Evolutionary conservation across 2,797 vertebrate species (phyloP), one percentile per base, ranked within the genome.

Genomic region (Characodon lateralis): DNA sequence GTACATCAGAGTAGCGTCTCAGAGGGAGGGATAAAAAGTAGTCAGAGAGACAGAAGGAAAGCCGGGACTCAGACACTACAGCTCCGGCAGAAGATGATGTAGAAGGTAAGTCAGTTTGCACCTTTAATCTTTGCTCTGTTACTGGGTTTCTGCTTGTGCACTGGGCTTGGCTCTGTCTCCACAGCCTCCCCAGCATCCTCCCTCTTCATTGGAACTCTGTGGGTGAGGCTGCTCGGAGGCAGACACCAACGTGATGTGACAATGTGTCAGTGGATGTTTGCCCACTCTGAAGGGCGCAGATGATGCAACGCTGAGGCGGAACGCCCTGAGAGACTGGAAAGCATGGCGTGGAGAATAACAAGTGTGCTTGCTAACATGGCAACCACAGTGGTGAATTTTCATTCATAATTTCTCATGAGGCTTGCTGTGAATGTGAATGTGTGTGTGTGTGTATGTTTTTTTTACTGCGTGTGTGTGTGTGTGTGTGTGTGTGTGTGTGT

Each of bases 211-310:
- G 89, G 91, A 83, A 82, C 80, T 74, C 65, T 76, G 83, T 61
- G 87, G 90, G 85, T 87, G 85, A 89, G 82, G 87, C 88, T 80
- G 78, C 81, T 81, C 16, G 73, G 68, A 39, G 78, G 83, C 77
- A 79, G 90, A 91, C 88, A 78, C 77, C 81, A 84, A 94, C 79
- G 76, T 83, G 76, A 88, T 91, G 90, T 93, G 92, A 95, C 94
- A 90, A 89, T 86, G 91, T 92, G 93, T 94, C 90, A 93, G 90
- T 78, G 86, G 87, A 85, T 94, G 91, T 93, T 93, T 91, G 92
- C 90, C 79, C 80, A 89, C 83, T 87, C 77, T 78, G 88, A 93
- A 89, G 90, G 80, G 76, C 76, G 77, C 73, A 91, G 90, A 90
- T 90, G 90, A 93, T 90, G 90, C 88, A 90, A 89, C 76, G 78